phyloP scores from a whole-genome alignment of 2,888 invertebrate genomes.

The Uropetala carovei region DNA sequence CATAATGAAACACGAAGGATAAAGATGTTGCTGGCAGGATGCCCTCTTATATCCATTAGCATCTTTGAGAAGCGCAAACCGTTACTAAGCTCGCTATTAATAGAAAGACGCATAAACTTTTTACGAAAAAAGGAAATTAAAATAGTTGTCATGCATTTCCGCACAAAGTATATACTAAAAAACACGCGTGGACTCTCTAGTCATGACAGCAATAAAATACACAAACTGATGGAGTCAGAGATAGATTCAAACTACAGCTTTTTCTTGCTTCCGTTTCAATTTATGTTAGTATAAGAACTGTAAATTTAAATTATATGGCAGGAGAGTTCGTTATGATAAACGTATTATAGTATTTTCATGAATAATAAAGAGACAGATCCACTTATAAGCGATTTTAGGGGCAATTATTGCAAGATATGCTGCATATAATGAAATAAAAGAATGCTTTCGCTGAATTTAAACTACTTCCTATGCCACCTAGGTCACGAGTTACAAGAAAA shows the following conservation, averaged over 20 bases:
- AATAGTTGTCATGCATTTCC: not conserved
- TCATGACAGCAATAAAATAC: not conserved
- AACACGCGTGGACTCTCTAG: not conserved
- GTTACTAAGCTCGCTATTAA: not conserved
- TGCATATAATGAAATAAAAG: too few relatives aligned
- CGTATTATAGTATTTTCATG: too few relatives aligned
- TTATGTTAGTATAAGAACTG: too few relatives aligned
- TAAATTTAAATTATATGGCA: too few relatives aligned
- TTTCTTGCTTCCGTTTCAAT: not conserved
- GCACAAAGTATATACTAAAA: not conserved
- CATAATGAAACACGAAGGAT: not conserved
- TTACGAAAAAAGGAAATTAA: slow-evolving; percentile 7
- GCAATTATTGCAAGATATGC: too few relatives aligned
- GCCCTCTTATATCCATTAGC: slow-evolving; percentile 24
- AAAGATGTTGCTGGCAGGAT: not conserved
- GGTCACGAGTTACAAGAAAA: too few relatives aligned
- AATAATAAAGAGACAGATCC: too few relatives aligned
- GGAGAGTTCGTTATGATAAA: too few relatives aligned
- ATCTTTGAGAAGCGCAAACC: not conserved
- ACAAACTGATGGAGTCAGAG: not conserved
- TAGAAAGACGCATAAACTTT: not conserved
- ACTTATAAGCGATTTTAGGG: too few relatives aligned
- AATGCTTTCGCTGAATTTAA: too few relatives aligned
- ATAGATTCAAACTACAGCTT: not conserved
- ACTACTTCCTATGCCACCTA: too few relatives aligned